Base-by-base conservation (phyloP, 1,140 invertebrate species). In the Drosophila ironensis region DNA sequence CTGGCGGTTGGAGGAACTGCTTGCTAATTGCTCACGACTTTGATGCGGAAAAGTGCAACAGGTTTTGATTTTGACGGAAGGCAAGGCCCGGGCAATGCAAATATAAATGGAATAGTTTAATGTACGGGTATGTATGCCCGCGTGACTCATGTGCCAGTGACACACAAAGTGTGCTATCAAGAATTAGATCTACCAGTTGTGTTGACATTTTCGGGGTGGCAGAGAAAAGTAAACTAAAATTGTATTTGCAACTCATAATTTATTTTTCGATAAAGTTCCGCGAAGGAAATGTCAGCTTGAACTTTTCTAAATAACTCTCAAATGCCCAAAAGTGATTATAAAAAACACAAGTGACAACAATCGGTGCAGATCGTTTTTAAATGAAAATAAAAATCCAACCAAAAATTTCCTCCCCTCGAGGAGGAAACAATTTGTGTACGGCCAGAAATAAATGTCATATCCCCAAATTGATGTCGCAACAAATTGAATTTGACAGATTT, bases 11-110 rank as follows among this genome's bases (percentile, higher is more conserved):
- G n/a, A 72, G 74, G 61, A 77, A 77, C 45, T 64, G 54, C 42
- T 71, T 71, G 78, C 47, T 84, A 82, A 82, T 82, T 86, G 74
- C 59, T 56, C 73, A 71, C 70, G 78, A 84, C 53, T 56, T 56
- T 19, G 47, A 84, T 71, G 80, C 78, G 78, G 78, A 84, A 84
- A 78, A 71, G 24, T 74, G 80, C 78, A 84, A 84, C 78, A 84
- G 80, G 80, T 84, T 74, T 78, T 35, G 17, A 9, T 5, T 11
- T 16, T 4, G 12, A 6, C 6, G 6, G 33, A 4, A 35, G 33
- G 33, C 8, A n/a, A n/a, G 25, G 11, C 19, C 16, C 37, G 16
- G 9, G 33, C 24, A 51, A 63, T 63, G 60, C 30, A 45, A 52
- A 44, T 68, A 44, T 68, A 50, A 44, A 72, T 60, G 20, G 20